Evolutionary conservation across 2,797 vertebrate species (phyloP).

Genomic region (Falco berigora): DNA sequence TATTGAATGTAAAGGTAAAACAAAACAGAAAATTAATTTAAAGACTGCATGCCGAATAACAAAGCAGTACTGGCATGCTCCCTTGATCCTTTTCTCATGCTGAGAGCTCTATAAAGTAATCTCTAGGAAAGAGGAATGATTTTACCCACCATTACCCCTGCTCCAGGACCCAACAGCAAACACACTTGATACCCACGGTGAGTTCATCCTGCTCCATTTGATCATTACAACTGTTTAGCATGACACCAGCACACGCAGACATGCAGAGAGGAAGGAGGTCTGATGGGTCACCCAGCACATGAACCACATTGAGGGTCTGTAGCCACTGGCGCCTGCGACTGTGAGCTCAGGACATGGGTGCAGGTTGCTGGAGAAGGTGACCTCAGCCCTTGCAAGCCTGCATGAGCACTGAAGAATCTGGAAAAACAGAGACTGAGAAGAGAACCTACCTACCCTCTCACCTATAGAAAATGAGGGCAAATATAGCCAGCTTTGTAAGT

Average conservation of each 20-base stretch:
- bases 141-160: not conserved
- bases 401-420: not conserved
- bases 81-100: not conserved
- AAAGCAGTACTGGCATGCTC: not conserved
- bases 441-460: not conserved
- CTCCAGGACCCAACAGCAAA: not conserved
- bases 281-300: not conserved
- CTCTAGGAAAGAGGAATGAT: not conserved
- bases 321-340: not conserved
- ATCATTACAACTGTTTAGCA: not conserved
- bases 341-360: not conserved
- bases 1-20: not conserved
- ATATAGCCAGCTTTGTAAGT: not conserved
- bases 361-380: not conserved
- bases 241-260: not conserved
- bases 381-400: not conserved
- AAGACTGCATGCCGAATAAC: not conserved
- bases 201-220: not conserved
- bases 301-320: not conserved
- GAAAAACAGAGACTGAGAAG: not conserved
- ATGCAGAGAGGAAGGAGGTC: not conserved
- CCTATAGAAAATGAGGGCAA: not conserved
- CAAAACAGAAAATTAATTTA: not conserved
- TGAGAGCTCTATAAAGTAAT: not conserved
- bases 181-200: not conserved